Conservation (phyloP, 2,888 invertebrate genomes). For the Cantharis rufa region DNA sequence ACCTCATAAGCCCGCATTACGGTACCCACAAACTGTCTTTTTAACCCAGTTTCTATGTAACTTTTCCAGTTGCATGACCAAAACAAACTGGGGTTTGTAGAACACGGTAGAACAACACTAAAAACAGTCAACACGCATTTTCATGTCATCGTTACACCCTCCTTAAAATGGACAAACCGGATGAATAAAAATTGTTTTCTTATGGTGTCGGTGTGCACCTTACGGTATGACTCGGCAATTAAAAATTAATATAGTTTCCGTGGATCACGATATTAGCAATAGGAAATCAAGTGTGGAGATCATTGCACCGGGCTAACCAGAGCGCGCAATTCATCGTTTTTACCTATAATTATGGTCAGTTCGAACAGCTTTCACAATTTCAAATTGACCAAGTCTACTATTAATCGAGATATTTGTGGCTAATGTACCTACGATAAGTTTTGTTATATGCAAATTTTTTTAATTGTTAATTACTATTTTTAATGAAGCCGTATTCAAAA, state of each 20-base stretch:
- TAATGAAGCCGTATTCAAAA: neutral
- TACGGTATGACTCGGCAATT: neutral
- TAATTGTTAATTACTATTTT: neutral
- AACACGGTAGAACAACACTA: constrained; percentile 17
- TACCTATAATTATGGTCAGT: constrained; percentile 21
- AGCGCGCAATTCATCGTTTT: constrained; percentile 23
- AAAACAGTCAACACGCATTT: neutral
- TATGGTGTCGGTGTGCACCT: neutral
- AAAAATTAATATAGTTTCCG: constrained; percentile 14
- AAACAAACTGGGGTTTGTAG: constrained; percentile 32
- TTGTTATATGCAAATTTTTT: neutral
- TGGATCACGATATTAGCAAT: constrained; percentile 8
- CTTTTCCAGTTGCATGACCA: constrained; percentile 32
- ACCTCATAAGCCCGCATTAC: constrained; percentile 26
- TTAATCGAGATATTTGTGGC: constrained; percentile 1
- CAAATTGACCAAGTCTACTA: constrained; percentile 7
- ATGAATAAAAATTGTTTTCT: neutral
- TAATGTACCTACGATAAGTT: neutral
- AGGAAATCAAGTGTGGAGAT: constrained; percentile 25
- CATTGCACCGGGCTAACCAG: constrained; percentile 27
- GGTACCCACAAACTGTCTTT: constrained; percentile 26
- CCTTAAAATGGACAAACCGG: neutral
- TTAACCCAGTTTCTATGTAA: constrained; percentile 32
- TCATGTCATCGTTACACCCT: neutral
- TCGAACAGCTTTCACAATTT: constrained; percentile 24